Conservation (phyloP, 2,888 invertebrate genomes). For the Gisinianus flammeolus region DNA sequence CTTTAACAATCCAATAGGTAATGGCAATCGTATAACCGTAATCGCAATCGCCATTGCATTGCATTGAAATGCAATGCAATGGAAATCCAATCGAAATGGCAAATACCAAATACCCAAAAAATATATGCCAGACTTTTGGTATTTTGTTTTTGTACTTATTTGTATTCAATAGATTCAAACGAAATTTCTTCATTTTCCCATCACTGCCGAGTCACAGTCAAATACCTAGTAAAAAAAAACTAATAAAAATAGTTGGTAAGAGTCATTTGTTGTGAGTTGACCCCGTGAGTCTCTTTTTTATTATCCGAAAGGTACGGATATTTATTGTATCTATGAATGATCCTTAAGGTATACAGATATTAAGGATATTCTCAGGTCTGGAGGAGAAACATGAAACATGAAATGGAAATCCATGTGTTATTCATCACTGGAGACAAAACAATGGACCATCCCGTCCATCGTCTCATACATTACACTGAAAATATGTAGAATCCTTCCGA, state of each 20-base stretch:
- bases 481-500: too few species aligned
- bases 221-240: not conserved
- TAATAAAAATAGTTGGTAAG: not conserved
- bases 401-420: slow-evolving; percentile 1
- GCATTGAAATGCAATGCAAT: slow-evolving; percentile 1
- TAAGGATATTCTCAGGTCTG: too few species aligned
- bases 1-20: not conserved
- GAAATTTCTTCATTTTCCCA: not conserved
- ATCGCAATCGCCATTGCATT: too few species aligned
- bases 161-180: not conserved
- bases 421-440: slow-evolving; percentile 37
- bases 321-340: too few species aligned
- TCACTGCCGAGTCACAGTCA: not conserved
- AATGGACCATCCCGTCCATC: slow-evolving; percentile 8
- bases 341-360: too few species aligned
- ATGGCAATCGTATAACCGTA: too few species aligned
- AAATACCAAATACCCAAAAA: not conserved
- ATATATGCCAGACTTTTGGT: too few species aligned
- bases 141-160: too few species aligned
- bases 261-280: not conserved
- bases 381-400: slow-evolving; percentile 16
- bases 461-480: not conserved
- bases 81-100: not conserved
- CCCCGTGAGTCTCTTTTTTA: not conserved
- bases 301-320: too few species aligned